Percentiles rank a stretch among this genome's conserved stretches.
phyloP scores from a whole-genome alignment of 1,140 invertebrate genomes.

The Euura saliciscinereae region DNA sequence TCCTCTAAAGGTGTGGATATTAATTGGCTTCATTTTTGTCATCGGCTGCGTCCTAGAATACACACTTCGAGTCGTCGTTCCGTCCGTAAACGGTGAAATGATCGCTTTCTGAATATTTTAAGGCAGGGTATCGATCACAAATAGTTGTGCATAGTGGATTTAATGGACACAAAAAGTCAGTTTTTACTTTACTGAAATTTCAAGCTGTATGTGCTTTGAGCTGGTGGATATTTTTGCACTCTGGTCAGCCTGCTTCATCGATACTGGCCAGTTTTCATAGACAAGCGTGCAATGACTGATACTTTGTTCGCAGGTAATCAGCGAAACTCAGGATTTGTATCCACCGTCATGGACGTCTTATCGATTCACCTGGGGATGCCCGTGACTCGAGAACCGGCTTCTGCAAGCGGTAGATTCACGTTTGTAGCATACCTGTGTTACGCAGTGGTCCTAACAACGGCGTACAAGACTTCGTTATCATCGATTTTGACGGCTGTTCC shows the following conservation, averaged over 20 bases:
- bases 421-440: neutral
- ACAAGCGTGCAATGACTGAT: too few species aligned
- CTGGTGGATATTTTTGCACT: too few species aligned
- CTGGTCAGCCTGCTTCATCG: too few species aligned
- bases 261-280: too few species aligned
- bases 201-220: too few species aligned
- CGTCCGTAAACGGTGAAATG: neutral
- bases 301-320: neutral
- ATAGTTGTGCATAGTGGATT: too few species aligned
- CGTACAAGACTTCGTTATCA: neutral
- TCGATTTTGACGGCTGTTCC: neutral
- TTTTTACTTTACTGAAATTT: too few species aligned
- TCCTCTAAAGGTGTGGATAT: neutral
- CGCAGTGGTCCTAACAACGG: neutral
- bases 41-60: neutral
- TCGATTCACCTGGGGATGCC: neutral
- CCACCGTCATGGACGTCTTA: neutral
- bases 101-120: too few species aligned
- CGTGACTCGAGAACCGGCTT: neutral
- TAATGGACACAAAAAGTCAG: too few species aligned
- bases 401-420: neutral
- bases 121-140: too few species aligned
- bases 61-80: neutral
- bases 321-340: neutral
- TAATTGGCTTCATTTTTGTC: neutral